A percentile compares a stretch with the other conserved stretches of the same genome.
Evolutionary conservation across 2,113 vertebrate species (phyloP).

Genomic region (Strigops habroptila): DNA sequence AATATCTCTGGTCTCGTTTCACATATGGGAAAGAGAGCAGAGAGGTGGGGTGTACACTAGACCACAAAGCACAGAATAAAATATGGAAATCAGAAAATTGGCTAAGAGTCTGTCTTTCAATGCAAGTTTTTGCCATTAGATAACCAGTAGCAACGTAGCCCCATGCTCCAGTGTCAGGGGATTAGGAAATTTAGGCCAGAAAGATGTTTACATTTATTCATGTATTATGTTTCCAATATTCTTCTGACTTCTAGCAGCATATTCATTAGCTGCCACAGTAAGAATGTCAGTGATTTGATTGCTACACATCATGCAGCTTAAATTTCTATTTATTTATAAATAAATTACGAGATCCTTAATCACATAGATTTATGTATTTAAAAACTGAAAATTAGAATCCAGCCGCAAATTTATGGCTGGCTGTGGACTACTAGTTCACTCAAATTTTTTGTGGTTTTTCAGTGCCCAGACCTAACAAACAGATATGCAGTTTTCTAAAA

Average conservation of each 20-base stretch:
- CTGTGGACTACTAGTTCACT: not conserved
- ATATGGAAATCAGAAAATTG: not conserved
- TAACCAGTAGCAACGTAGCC: fast-evolving
- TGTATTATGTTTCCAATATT: not conserved
- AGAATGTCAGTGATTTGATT: not conserved
- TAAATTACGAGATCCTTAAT: not conserved
- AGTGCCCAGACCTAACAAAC: not conserved
- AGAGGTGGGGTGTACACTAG: not conserved
- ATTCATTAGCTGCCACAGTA: not conserved
- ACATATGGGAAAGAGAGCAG: not conserved
- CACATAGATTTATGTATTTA: not conserved
- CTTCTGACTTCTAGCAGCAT: not conserved
- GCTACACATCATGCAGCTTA: not conserved
- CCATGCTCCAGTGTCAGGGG: not conserved
- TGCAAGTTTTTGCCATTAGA: not conserved
- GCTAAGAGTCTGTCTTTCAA: not conserved
- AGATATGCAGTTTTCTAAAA: not conserved
- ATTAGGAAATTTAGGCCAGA: not conserved
- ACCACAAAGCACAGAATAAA: not conserved
- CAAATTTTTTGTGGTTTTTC: not conserved
- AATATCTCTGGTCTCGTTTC: not conserved
- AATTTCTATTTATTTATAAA: not conserved
- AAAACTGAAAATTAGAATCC: not conserved
- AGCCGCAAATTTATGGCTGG: not conserved
- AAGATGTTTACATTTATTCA: not conserved